Evolutionary conservation across 2,113 vertebrate genomes (phyloP), one percentile per base, ranked within the genome.

Genomic region (Onychostoma macrolepis): DNA sequence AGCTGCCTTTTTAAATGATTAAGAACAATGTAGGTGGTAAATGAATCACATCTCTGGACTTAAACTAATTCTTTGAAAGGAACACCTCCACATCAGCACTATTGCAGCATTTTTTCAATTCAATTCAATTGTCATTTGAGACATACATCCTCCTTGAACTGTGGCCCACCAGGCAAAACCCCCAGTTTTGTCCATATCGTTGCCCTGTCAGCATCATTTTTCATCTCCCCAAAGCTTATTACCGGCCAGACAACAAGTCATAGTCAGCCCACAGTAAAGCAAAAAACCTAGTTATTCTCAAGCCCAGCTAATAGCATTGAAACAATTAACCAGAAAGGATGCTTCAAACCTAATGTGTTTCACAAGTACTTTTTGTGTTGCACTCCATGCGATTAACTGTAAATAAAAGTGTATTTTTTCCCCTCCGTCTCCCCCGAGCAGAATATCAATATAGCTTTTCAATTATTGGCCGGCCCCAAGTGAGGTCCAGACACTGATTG

Each of bases 361-460:
- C 41, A n/a, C 36, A 81, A 36, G 41, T 19, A 11, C 13, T 50
- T 79, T 53, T 78, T 24, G 19, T 33, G 48, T 86, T 10, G 72
- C 63, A 33, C 61, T 80, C 33, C 72, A n/a, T 78, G 45, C 24
- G 83, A 90, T 89, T 89, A 89, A 75, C 74, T 21, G 75, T 80
- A 90, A 91, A 85, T 82, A 33, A 21, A 53, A 85, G n/a, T 77
- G 26, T 61, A 76, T 90, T 90, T 89, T 91, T 85, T 12, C 33
- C 28, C 13, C 10, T 80, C 86, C 24, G 50, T 76, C 79, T 84
- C 2, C 17, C 6, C 48, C 26, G 17, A 83, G 87, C 76, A 85
- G 76, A 88, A 90, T 89, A 89, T 92, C 90, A 90, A 89, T 89
- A 91, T 21, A 28, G 76, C 88, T 85, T 58, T 84, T 87, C 85